Conservation (phyloP, 2,888 invertebrate genomes). For the Diarsia mendica region DNA sequence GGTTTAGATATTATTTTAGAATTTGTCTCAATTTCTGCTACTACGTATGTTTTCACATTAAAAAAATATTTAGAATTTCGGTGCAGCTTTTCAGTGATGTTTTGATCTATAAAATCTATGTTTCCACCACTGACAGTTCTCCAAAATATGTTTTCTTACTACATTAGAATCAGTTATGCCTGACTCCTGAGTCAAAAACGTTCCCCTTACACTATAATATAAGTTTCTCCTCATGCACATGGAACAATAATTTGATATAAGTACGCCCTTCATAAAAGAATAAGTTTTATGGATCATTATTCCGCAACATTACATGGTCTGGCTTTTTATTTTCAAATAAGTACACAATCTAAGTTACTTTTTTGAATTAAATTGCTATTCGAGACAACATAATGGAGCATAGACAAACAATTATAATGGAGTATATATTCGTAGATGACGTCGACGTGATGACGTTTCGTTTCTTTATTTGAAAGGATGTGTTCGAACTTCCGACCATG, state of each 20-base stretch:
- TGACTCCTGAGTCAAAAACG: not conserved
- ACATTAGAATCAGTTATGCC: not conserved
- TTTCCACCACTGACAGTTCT: not conserved
- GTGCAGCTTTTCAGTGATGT: not conserved
- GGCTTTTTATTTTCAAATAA: slow-evolving; percentile 27
- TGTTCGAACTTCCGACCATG: not conserved
- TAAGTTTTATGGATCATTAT: slow-evolving; percentile 39
- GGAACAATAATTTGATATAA: slow-evolving; percentile 13
- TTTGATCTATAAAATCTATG: not conserved
- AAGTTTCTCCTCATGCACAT: slow-evolving; percentile 4
- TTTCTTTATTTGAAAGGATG: no score
- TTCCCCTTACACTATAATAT: not conserved
- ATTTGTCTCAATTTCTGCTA: not conserved
- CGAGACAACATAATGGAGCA: slow-evolving; percentile 9
- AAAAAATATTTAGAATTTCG: not conserved
- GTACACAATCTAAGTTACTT: slow-evolving; percentile 6
- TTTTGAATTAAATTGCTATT: slow-evolving; percentile 28
- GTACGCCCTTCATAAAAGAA: slow-evolving; percentile 21
- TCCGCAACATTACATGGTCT: slow-evolving; percentile 39
- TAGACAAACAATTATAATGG: not conserved
- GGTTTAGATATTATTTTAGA: not conserved
- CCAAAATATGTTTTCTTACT: not conserved
- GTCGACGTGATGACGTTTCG: no score
- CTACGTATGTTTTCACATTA: not conserved
- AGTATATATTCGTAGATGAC: no score